Percentiles rank a stretch among this genome's conserved stretches.
Conservation (phyloP, 2,113 vertebrate species). For the Cyprinus carpio region DNA sequence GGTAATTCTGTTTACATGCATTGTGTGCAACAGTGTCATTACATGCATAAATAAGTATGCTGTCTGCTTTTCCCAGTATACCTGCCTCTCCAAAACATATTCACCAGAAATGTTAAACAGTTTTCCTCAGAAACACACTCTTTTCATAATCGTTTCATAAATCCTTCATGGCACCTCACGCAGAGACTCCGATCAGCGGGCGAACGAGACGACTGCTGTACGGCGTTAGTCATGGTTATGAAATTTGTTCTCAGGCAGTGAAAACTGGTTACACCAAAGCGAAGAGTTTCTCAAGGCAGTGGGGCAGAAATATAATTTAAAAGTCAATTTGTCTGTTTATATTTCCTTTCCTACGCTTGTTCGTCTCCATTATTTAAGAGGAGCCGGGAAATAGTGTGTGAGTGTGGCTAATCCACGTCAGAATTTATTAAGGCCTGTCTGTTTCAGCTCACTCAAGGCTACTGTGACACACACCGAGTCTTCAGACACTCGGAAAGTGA, state of each 20-base stretch:
- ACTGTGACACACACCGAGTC: not conserved
- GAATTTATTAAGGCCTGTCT: conserved; percentile 62
- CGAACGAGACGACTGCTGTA: conserved; percentile 35
- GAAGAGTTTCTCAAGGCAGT: conserved; percentile 47
- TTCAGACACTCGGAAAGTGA: conserved; percentile 44
- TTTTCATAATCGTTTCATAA: conserved; percentile 41
- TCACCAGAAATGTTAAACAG: conserved; percentile 5
- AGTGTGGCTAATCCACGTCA: conserved; percentile 68
- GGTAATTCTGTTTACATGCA: conserved; percentile 6
- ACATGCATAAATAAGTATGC: conserved; percentile 30
- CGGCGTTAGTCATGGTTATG: conserved; percentile 42
- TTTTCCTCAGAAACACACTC: conserved; percentile 31
- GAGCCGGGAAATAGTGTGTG: conserved; percentile 62
- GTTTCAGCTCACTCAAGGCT: conserved; percentile 30
- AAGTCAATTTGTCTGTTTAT: conserved; percentile 66
- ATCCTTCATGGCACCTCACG: conserved; percentile 45
- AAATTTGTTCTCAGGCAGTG: conserved; percentile 38
- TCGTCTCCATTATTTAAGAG: conserved; percentile 67
- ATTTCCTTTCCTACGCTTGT: conserved; percentile 58
- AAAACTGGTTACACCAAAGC: conserved; percentile 45
- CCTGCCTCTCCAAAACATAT: conserved; percentile 39
- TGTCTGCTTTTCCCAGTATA: not conserved
- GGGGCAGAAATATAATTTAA: conserved; percentile 60
- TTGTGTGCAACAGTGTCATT: not conserved
- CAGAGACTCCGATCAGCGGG: conserved; percentile 11